Base-by-base conservation (phyloP, 2,888 invertebrate species). In the Gonocerus acuteangulatus region DNA sequence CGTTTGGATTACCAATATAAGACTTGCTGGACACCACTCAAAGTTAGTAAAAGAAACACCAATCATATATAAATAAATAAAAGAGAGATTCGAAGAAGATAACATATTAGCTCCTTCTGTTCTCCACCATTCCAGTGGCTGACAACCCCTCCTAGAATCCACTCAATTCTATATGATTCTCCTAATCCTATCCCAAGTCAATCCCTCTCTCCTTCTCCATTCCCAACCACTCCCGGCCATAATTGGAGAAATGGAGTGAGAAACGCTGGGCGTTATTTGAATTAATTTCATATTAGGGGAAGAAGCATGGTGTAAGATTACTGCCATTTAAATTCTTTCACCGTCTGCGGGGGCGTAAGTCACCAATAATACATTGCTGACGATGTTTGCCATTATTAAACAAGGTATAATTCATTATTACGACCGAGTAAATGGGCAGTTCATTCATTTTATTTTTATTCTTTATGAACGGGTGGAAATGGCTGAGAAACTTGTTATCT, bases 271-370 rank as follows among this genome's bases (percentile, higher is more conserved):
- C 39, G 39, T 2, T 7, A 15, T 22, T 45, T 57, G 45, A 57
- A 57, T 57, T 57, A 57, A 57, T 47, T 47, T 57, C 45, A 45
- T 32, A 57, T 57, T 57, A 27, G 21, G 19, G 23, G 57, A 44
- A 57, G 57, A 57, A 32, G 34, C 32, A 57, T 57, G 57, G 57
- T 45, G 45, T 47, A 23, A 27, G 27, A 27, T 44, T 22, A 57
- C 44, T 54, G 22, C 15, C 21, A 42, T 54, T 54, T 54, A 39
- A 42, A 54, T 54, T 54, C 39, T 54, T 42, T 19, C 39, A 19
- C 54, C 19, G 54, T 23, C 2, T 22, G 42, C 18, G 54, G 22
- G 39, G 54, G 54, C 15, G 42, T 6, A 15, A 42, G 18, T 42
- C 36, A 39, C 36, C 36, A 42, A 42, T 39, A 36, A 42, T 42